Evolutionary conservation across 2,113 vertebrate genomes (phyloP).

Genomic region (Oreamnos americanus): DNA sequence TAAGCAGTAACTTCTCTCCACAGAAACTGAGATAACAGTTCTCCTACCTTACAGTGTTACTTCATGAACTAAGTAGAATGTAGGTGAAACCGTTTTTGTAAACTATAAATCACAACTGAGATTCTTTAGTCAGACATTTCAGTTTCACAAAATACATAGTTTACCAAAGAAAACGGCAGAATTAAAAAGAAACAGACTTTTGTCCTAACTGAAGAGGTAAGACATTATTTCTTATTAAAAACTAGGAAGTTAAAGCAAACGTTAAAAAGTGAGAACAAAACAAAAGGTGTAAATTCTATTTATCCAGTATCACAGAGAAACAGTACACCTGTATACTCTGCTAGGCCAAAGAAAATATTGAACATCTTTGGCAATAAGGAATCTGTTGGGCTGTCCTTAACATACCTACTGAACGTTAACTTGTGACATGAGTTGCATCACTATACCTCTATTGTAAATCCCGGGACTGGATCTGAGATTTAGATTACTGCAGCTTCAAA

Average conservation of each 20-base stretch:
- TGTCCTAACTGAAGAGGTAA: neutral
- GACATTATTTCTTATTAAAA: constrained; percentile 11
- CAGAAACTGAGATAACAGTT: neutral
- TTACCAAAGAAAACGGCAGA: neutral
- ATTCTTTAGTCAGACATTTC: neutral
- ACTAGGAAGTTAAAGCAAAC: neutral
- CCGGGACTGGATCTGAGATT: neutral
- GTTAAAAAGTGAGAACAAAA: neutral
- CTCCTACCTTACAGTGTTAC: neutral
- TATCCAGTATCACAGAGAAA: neutral
- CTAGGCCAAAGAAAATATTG: neutral
- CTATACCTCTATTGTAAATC: neutral
- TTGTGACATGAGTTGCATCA: neutral
- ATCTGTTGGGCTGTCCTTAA: neutral
- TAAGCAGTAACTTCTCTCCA: neutral
- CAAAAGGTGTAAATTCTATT: neutral
- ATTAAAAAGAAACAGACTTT: neutral
- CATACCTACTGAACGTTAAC: neutral
- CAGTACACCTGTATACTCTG: neutral
- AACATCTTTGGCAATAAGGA: neutral
- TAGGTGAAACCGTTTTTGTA: neutral
- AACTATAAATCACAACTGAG: neutral
- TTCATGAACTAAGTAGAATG: neutral
- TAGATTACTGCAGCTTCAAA: neutral
- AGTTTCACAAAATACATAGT: neutral